Evolutionary conservation across 2,797 vertebrate genomes (phyloP), one percentile per base, ranked within the genome.

Genomic region (Lophotriccus pileatus): DNA sequence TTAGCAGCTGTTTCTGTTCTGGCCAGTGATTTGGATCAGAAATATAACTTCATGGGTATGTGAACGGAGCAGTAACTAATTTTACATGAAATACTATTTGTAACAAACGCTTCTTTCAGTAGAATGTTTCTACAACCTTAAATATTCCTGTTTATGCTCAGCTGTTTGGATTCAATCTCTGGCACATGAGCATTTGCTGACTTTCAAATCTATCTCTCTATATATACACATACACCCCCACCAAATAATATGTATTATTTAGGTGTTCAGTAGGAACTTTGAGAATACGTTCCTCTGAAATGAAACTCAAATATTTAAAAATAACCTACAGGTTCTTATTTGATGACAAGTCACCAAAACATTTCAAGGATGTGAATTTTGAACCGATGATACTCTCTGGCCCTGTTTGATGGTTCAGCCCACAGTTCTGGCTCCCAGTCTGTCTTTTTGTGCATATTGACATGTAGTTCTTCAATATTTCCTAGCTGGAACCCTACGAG

Each of bases 401-500:
- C 39, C 32, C 5, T 32, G 1, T 63, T 67, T 76, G 64, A 22
- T 21, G 6, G 49, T 41, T 76, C 44, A 28, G 6, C 18, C 20
- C 83, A 27, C 8, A 28, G 30, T 75, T 78, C 14, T 88, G 59
- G 17, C 14, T 93, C 67, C 39, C 4, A 4, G 39, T 73, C 12
- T 56, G 36, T 84, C 8, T 34, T 81, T 82, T n/a, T 89, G n/a
- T 69, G 32, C 8, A 8, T 77, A 59, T 59, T 67, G 78, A 81
- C 0, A 0, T 44, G 13, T n/a, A 62, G 14, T 44, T 89, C 95
- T 75, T 9, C 59, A 85, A 77, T 36, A 10, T 80, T 89, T 87
- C 64, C 36, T 96, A 99, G 99, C 22, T 99, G 97, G 99, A 99
- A 34, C 98, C 97, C 32, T 99, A 98, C 69, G 98, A 98, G 36